Evolutionary conservation across 2,113 vertebrate species (phyloP), one percentile per base, ranked within the genome.

Genomic region (Grus americana): DNA sequence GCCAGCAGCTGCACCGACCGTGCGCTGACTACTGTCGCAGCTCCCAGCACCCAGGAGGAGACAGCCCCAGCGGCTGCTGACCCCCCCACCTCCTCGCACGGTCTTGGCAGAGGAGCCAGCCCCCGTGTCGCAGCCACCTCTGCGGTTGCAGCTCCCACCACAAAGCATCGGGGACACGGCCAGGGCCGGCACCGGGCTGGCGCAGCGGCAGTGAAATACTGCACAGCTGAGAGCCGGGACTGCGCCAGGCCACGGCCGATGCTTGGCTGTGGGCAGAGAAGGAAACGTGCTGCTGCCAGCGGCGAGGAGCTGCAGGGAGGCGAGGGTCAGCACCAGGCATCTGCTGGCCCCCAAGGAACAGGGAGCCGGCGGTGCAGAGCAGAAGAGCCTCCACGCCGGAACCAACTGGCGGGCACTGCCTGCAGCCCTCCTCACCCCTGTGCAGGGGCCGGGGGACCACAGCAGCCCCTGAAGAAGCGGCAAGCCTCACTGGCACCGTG

Each of bases 1-100:
- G n/a, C 13, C 15, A 21, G 19, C 15, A 38, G 47, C 24, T 8
- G 8, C 16, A 32, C 0, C 0, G 4, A 42, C 26, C 34, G 26
- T 1, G 5, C 26, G 20, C 15, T 4, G 15, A 57, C 13, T 42
- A 47, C 47, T 3, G 0, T 3, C 1, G 1, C 27, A 20, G 29
- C 24, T 66, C n/a, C n/a, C 47, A 17, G 49, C n/a, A 54, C 5
- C 7, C 16, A 47, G 13, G 10, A 4, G 4, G 27, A 63, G 15
- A 2, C 1, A 72, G 11, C 20, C 23, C 29, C 15, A 4, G 8
- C 5, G 2, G 13, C 23, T 40, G n/a, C 47, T 26, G 34, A 42
- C 15, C 6, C 29, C 29, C 9, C 5, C 3, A 6, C 4, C 11
- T 34, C 27, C 29, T 44, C 9, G 4, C 20, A 2, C 1, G 3